Evolutionary conservation across 2,888 invertebrate species (phyloP).

Genomic region (Syrphus vitripennis): DNA sequence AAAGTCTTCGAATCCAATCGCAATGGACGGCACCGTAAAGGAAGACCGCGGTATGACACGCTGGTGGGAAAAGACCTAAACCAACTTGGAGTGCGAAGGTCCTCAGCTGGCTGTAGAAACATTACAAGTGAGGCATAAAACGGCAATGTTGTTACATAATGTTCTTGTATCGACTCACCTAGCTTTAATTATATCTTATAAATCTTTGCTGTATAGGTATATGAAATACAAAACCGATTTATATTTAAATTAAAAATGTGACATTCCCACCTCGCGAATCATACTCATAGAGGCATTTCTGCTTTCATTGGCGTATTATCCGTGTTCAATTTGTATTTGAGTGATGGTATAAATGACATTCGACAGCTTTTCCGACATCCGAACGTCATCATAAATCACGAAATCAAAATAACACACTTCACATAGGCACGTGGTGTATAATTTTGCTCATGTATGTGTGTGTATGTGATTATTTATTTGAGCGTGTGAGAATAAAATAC

Average conservation of each 20-base stretch:
- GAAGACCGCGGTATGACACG: too few relatives aligned
- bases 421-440: constrained; percentile 22
- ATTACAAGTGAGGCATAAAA: too few relatives aligned
- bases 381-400: constrained; percentile 61
- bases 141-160: too few relatives aligned
- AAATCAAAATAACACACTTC: constrained; percentile 49
- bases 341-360: constrained; percentile 63
- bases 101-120: too few relatives aligned
- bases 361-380: constrained; percentile 60
- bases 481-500: constrained; percentile 32
- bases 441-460: background rate
- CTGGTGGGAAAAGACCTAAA: too few relatives aligned
- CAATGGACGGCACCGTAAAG: too few relatives aligned
- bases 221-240: constrained; percentile 49
- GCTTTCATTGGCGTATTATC: background rate
- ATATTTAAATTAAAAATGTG: constrained; percentile 63
- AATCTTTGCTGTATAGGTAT: background rate
- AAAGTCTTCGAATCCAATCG: too few relatives aligned
- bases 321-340: constrained; percentile 13
- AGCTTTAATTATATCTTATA: too few relatives aligned
- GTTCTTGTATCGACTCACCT: too few relatives aligned
- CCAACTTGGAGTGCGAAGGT: too few relatives aligned
- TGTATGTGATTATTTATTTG: background rate
- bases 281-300: constrained; percentile 42
- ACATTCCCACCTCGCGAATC: constrained; percentile 56